A percentile compares a stretch with the other conserved stretches of the same genome.
phyloP scores from a whole-genome alignment of 2,113 vertebrate genomes.

The Syrrhaptes paradoxus region DNA sequence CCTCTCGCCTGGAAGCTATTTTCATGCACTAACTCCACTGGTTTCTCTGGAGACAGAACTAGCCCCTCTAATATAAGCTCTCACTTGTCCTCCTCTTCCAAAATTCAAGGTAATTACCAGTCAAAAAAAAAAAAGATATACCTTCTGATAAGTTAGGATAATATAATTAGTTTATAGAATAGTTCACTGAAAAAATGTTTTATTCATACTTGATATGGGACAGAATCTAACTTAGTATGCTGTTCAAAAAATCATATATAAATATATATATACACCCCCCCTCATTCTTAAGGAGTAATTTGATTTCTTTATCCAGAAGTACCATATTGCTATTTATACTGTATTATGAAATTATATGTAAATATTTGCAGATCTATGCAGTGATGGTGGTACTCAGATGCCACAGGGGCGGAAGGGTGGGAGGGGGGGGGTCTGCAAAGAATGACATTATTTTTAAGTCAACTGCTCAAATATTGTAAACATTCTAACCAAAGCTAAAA shows the following conservation, averaged over 20 bases:
- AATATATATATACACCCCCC: neutral
- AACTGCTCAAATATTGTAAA: conserved; percentile 42
- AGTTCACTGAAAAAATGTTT: conserved; percentile 53
- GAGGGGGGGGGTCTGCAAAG: neutral
- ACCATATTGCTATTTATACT: conserved; percentile 51
- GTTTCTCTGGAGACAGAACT: conserved; percentile 59
- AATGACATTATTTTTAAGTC: conserved; percentile 52
- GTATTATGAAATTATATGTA: conserved; percentile 41
- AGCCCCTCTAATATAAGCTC: conserved; percentile 48
- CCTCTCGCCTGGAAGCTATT: conserved; percentile 59
- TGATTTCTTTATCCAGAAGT: conserved; percentile 29
- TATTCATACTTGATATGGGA: neutral
- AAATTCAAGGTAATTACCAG: conserved; percentile 11
- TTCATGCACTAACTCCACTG: conserved; percentile 49
- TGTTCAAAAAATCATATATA: neutral
- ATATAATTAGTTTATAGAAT: conserved; percentile 14
- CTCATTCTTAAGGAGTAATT: conserved; percentile 12
- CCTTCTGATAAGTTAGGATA: neutral
- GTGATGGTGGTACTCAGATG: conserved; percentile 30
- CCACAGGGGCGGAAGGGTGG: neutral
- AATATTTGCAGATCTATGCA: conserved; percentile 60
- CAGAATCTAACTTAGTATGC: neutral
- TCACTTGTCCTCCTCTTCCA: conserved; percentile 31
- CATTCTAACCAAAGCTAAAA: conserved; percentile 67
- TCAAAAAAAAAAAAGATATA: neutral